Evolutionary conservation across 2,797 vertebrate genomes (phyloP).

Genomic region (Squalus acanthias): DNA sequence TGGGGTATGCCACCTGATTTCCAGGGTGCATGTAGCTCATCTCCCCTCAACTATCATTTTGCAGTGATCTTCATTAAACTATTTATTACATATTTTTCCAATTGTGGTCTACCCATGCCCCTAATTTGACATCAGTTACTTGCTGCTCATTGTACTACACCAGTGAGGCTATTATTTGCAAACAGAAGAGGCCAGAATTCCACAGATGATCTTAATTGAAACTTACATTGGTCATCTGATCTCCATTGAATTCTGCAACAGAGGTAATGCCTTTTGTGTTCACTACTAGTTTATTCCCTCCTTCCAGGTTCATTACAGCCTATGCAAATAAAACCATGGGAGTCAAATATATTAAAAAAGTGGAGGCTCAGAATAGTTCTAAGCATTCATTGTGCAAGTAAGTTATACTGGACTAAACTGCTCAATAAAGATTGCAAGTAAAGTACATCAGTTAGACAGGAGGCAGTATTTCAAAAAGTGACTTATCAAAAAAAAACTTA

Average conservation of each 20-base stretch:
- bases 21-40: too few relatives aligned
- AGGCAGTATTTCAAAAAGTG: too few relatives aligned
- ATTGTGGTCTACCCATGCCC: too few relatives aligned
- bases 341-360: not conserved
- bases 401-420: not conserved
- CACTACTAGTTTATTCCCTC: slow-evolving; percentile 21
- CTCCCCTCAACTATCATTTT: too few relatives aligned
- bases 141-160: too few relatives aligned
- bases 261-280: slow-evolving; percentile 1
- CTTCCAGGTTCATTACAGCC: slow-evolving; percentile 25
- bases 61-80: too few relatives aligned
- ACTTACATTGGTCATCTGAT: slow-evolving; percentile 29
- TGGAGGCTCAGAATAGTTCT: not conserved
- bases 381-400: not conserved
- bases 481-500: too few relatives aligned
- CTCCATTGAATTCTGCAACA: not conserved
- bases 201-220: not conserved
- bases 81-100: too few relatives aligned
- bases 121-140: too few relatives aligned
- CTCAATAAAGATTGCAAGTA: not conserved
- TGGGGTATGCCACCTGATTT: too few relatives aligned
- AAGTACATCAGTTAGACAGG: too few relatives aligned
- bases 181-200: not conserved
- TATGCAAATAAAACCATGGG: not conserved
- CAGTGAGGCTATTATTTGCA: too few relatives aligned